Conservation (phyloP, 2,888 invertebrate species). For the Rhopalosiphum nymphaeae region DNA sequence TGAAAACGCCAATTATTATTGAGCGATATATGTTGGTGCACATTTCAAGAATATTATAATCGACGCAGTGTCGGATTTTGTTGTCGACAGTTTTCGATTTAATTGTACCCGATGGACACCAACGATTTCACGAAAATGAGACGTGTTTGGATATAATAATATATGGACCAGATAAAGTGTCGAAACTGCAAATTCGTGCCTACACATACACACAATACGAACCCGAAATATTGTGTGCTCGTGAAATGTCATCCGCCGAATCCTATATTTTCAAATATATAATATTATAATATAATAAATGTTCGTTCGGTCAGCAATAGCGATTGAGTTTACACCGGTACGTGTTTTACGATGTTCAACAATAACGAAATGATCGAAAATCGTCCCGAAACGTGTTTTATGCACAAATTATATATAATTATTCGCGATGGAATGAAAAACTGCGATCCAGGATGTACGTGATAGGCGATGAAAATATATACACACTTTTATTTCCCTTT, state of each 20-base stretch:
- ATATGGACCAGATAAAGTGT: neutral
- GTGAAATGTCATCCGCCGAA: conserved; percentile 10
- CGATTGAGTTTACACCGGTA: neutral
- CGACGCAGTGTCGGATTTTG: neutral
- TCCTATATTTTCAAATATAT: neutral
- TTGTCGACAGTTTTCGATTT: neutral
- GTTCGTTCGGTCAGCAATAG: conserved; percentile 13
- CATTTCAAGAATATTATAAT: neutral
- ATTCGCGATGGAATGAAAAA: neutral
- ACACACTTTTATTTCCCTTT: neutral
- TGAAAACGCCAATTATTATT: no score
- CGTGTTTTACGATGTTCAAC: conserved; percentile 13
- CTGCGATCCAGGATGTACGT: neutral
- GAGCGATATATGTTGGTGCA: no score
- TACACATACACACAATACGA: neutral
- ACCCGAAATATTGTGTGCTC: neutral
- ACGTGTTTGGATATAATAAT: neutral
- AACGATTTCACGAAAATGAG: neutral
- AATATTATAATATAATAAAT: conserved; percentile 7
- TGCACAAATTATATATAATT: conserved; percentile 22
- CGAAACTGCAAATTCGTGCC: neutral
- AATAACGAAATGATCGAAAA: conserved; percentile 27
- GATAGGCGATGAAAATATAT: neutral
- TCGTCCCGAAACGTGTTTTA: conserved; percentile 26
- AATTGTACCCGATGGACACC: neutral